Evolutionary conservation across 2,113 vertebrate species (phyloP).

Genomic region (Okapia johnstoni): DNA sequence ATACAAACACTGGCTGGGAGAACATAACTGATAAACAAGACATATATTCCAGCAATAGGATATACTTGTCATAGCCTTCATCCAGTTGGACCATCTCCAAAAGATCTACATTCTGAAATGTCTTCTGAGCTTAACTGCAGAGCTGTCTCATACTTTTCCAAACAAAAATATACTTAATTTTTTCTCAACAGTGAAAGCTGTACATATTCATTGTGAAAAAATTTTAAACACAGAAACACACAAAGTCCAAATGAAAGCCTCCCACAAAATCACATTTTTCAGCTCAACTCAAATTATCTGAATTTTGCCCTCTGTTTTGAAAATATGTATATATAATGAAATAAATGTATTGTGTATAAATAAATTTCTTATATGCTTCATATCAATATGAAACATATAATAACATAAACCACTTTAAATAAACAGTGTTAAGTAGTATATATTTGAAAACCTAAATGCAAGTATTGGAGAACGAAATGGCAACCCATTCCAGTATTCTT

Average conservation of each 20-base stretch:
- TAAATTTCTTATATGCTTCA: background rate
- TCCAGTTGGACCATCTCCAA: constrained; percentile 24
- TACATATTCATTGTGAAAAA: background rate
- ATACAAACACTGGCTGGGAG: constrained; percentile 44
- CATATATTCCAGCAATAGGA: constrained; percentile 5
- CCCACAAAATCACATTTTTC: background rate
- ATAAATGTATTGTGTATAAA: background rate
- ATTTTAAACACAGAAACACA: constrained; percentile 19
- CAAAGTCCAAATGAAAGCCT: background rate
- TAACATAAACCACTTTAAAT: background rate
- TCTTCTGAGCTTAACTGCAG: constrained; percentile 10
- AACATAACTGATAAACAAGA: constrained; percentile 42
- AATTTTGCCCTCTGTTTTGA: background rate
- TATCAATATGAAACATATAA: background rate
- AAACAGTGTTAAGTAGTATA: background rate
- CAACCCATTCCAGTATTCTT: background rate
- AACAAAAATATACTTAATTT: constrained; percentile 25
- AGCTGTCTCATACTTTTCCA: constrained; percentile 18
- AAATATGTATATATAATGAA: background rate
- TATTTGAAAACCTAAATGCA: background rate
- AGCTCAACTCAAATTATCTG: background rate
- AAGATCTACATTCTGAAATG: constrained; percentile 1
- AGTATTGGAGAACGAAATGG: background rate
- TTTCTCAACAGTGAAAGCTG: constrained; percentile 9
- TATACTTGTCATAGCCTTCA: background rate